Evolutionary conservation across 2,888 invertebrate species (phyloP), one percentile per base, ranked within the genome.

Genomic region (Zaprionus obscuricornis): DNA sequence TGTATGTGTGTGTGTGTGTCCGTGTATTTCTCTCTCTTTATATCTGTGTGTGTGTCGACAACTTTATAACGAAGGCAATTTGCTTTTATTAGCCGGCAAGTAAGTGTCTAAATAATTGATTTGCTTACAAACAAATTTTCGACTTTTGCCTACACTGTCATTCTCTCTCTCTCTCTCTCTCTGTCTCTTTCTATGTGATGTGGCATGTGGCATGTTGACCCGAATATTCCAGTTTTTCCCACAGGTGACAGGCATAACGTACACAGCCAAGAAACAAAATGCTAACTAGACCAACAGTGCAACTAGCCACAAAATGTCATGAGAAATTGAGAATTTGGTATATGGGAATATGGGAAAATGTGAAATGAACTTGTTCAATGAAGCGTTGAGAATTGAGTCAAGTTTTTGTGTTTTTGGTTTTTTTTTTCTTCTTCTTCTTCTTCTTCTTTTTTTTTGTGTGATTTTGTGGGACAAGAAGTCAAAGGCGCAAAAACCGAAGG

Each of bases 61-160:
- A 54, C 58, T 58, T 45, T 49, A 51, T 60, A 39, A 40, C 37
- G 39, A 39, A 54, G 18, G 55, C 65, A 56, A 65, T 70, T 70
- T 70, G 79, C 57, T 63, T 75, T 78, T 78, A 82, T 75, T 69
- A 77, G 72, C 66, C 51, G 55, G 42, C 67, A 49, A 51, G 65
- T 54, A 64, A 46, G 20, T 51, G 39, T 33, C 52, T 69, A 42
- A 77, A 77, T 77, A 74, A 74, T 75, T 70, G 36, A 78, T 59
- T 64, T 52, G 27, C 39, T 17, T 11, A 8, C 20, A 8, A 13
- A 3, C 7, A 8, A 8, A 29, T n/a, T 8, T 10, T 29, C 5
- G 3, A 29, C 5, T 29, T 11, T 29, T 29, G 3, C 10, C n/a
- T 8, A 20, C 59, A n/a, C 3, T 4, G 27, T 27, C 5, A 4